These are phyloP conservation scores for Ephialtes manifestator DNA, from an alignment of 2,888 invertebrate genomes.

Conservation along the genomic window DNA sequence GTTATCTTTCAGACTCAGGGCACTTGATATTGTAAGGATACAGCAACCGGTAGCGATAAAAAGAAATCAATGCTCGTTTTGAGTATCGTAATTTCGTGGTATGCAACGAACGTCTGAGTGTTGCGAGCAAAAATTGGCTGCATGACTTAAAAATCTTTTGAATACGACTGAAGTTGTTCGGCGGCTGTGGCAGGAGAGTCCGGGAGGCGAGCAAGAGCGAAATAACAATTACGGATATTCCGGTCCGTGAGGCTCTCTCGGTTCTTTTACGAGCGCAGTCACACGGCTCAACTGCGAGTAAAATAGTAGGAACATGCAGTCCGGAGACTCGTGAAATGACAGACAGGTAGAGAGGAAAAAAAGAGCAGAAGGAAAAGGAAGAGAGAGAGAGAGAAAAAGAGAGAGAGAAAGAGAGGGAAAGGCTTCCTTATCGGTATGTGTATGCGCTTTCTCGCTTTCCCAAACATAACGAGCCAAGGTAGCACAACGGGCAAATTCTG, in stretches of 20 bases:
- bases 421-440: slow-evolving; percentile 15
- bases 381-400: slow-evolving; percentile 16
- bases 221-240: slow-evolving; percentile 67
- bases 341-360: slow-evolving; percentile 49
- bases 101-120: slow-evolving; percentile 5
- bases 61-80: slow-evolving; percentile 36
- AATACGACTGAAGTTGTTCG: slow-evolving; percentile 1
- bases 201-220: slow-evolving; percentile 15
- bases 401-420: slow-evolving; percentile 22
- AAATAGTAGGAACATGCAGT: slow-evolving; percentile 8
- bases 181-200: not conserved
- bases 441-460: slow-evolving; percentile 50
- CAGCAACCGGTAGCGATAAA: slow-evolving; percentile 29
- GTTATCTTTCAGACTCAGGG: not conserved
- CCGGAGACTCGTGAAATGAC: slow-evolving; percentile 44
- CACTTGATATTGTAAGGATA: not conserved
- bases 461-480: slow-evolving; percentile 26
- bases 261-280: slow-evolving; percentile 67
- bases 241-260: slow-evolving; percentile 30
- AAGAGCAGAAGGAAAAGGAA: slow-evolving; percentile 5
- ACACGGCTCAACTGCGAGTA: slow-evolving; percentile 42
- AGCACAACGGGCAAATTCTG: slow-evolving; percentile 25
- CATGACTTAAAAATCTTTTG: slow-evolving; percentile 39
- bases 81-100: slow-evolving; percentile 38
- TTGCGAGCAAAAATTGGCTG: slow-evolving; percentile 20